Conservation (phyloP, 2,797 vertebrate genomes). For the Schizothorax lantsangensis region DNA sequence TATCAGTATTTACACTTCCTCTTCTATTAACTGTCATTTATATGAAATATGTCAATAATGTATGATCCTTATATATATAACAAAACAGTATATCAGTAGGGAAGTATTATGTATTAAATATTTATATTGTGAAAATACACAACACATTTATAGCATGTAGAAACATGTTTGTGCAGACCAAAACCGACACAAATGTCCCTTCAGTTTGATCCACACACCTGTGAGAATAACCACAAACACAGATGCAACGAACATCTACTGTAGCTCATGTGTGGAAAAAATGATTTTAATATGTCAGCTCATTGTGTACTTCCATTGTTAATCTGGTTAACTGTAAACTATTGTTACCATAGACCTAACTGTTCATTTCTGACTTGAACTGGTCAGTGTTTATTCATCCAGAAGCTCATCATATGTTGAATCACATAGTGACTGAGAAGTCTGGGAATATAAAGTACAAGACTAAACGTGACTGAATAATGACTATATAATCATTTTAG, state of each 20-base stretch:
- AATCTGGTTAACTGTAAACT: background rate
- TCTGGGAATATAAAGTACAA: background rate
- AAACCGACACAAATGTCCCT: background rate
- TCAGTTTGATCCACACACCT: background rate
- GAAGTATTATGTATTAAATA: background rate
- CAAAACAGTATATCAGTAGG: background rate
- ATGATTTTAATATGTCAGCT: background rate
- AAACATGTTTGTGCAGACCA: background rate
- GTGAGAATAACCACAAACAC: background rate
- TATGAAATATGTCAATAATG: background rate
- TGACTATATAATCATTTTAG: background rate
- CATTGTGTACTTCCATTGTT: background rate
- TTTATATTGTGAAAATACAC: background rate
- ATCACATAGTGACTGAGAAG: background rate
- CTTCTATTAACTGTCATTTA: background rate
- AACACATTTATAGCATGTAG: background rate
- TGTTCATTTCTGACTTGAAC: background rate
- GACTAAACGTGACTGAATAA: background rate
- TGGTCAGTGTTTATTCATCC: background rate
- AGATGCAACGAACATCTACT: background rate
- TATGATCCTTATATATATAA: background rate
- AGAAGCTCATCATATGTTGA: background rate
- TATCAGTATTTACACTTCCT: slow-evolving; percentile 8
- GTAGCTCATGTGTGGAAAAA: background rate
- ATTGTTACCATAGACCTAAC: background rate